phyloP scores from a whole-genome alignment of 2,797 vertebrate genomes.

The Pipistrellus pygmaeus region DNA sequence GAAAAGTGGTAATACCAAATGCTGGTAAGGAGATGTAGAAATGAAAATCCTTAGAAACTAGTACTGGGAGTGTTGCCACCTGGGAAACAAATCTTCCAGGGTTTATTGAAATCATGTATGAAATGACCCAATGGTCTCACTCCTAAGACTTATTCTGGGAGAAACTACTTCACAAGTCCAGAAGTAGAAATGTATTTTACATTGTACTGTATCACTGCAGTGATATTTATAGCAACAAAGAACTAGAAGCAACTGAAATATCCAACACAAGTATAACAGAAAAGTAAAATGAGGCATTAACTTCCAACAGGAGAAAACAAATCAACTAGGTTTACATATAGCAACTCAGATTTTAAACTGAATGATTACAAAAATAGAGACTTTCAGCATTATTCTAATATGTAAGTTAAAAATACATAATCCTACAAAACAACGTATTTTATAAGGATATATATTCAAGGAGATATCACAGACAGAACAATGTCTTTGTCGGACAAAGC shows the following conservation, averaged over 20 bases:
- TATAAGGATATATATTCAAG: not conserved
- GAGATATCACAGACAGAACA: not conserved
- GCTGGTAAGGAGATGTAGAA: not conserved
- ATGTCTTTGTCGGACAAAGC: not conserved
- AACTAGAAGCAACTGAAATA: not conserved
- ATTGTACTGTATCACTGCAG: not conserved
- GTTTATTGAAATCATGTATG: not conserved
- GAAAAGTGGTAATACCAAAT: not conserved
- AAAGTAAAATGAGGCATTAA: not conserved
- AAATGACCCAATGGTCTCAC: not conserved
- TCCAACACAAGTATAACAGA: not conserved
- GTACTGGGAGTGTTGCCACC: not conserved
- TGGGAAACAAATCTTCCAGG: not conserved
- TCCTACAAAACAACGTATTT: not conserved
- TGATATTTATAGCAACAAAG: not conserved
- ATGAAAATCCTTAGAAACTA: not conserved
- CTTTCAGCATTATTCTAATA: not conserved
- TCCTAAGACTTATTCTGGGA: slow-evolving; percentile 11
- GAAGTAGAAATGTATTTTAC: not conserved
- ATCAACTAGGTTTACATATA: not conserved
- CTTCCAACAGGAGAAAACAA: slow-evolving; percentile 10
- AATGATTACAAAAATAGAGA: not conserved
- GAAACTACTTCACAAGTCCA: not conserved
- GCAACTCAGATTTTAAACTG: slow-evolving; percentile 4
- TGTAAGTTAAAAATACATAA: slow-evolving; percentile 21